Evolutionary conservation across 2,888 invertebrate species (phyloP).

Genomic region (Petrophora chlorosata): DNA sequence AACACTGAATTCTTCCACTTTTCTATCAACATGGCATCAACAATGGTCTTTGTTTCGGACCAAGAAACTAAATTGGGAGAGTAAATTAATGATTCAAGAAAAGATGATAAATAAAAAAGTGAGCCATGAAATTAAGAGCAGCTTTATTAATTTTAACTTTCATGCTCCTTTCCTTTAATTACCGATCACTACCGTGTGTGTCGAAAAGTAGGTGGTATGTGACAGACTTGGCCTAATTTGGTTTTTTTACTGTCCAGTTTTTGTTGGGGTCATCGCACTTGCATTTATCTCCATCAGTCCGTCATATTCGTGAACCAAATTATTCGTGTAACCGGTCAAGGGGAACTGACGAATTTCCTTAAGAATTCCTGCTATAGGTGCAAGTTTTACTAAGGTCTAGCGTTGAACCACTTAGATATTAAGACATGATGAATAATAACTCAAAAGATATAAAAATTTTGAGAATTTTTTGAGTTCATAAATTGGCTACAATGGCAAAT

Average conservation of each 20-base stretch:
- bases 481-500: too few species aligned
- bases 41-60: too few species aligned
- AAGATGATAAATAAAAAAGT: neutral
- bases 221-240: constrained; percentile 67
- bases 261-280: constrained; percentile 52
- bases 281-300: constrained; percentile 72
- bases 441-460: too few species aligned
- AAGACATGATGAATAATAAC: too few species aligned
- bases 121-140: constrained; percentile 10
- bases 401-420: too few species aligned
- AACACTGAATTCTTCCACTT: too few species aligned
- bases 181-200: constrained; percentile 24
- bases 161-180: constrained; percentile 25
- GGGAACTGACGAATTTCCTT: constrained; percentile 28
- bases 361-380: constrained; percentile 20
- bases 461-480: too few species aligned
- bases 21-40: too few species aligned
- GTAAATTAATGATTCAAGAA: too few species aligned
- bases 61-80: too few species aligned
- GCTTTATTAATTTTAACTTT: constrained; percentile 21
- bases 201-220: constrained; percentile 54
- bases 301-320: constrained; percentile 51
- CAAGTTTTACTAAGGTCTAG: neutral
- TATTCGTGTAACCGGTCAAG: constrained; percentile 52
- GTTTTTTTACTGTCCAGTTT: constrained; percentile 56